Evolutionary conservation across 2,888 invertebrate genomes (phyloP).

Genomic region (Drosophila eohydei): DNA sequence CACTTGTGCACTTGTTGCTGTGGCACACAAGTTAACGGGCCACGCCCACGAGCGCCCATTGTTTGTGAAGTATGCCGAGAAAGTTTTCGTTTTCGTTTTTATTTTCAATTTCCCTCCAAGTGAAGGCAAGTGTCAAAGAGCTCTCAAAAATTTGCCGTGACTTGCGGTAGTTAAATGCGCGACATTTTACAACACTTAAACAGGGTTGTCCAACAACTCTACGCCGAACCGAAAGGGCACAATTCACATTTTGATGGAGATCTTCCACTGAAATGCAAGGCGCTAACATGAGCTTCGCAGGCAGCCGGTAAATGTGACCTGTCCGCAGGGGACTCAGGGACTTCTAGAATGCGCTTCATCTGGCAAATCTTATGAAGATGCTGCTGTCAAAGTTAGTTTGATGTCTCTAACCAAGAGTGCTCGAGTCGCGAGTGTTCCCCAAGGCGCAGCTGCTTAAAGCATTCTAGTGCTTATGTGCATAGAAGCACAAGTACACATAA

Average conservation of each 20-base stretch:
- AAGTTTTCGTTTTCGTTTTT: constrained; percentile 30
- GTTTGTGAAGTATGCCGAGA: constrained; percentile 33
- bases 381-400: too few relatives aligned
- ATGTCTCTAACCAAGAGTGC: too few relatives aligned
- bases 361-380: too few relatives aligned
- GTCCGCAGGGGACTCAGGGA: too few relatives aligned
- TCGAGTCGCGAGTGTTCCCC: too few relatives aligned
- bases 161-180: background rate
- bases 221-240: background rate
- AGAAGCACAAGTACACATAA: too few relatives aligned
- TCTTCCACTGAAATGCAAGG: background rate
- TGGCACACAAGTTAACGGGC: constrained; percentile 25
- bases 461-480: too few relatives aligned
- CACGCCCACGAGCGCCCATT: constrained; percentile 42
- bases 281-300: background rate
- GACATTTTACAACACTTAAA: constrained; percentile 9
- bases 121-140: constrained; percentile 16
- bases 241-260: background rate
- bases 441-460: too few relatives aligned
- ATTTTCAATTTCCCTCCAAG: constrained; percentile 1
- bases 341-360: too few relatives aligned
- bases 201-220: background rate
- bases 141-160: constrained; percentile 9
- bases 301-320: background rate
- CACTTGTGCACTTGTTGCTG: constrained; percentile 42